phyloP scores from a whole-genome alignment of 2,797 vertebrate genomes.

The Oryzias dopingdopingensis region DNA sequence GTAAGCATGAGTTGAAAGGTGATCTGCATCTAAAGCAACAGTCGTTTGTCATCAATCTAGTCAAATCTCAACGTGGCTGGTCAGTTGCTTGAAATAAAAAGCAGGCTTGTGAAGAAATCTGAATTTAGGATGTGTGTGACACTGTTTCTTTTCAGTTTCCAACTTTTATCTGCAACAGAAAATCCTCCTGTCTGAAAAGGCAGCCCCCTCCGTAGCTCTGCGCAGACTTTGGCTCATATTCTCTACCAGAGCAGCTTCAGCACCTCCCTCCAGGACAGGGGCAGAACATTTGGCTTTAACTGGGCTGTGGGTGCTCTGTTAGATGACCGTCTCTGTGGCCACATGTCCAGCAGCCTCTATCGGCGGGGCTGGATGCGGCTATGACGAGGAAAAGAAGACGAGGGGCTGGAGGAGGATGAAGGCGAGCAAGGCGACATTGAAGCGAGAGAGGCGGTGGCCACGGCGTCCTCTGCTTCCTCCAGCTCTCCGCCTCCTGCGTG shows the following conservation, averaged over 20 bases:
- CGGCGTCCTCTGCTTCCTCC: constrained; percentile 88
- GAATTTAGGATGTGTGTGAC: neutral
- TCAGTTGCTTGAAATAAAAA: constrained; percentile 16
- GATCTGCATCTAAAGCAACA: constrained; percentile 4
- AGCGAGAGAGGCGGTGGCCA: constrained; percentile 77
- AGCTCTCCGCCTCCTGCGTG: constrained; percentile 87
- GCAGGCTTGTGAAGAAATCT: neutral
- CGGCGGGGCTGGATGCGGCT: constrained; percentile 70
- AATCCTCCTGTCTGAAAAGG: neutral
- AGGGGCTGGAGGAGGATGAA: constrained; percentile 58
- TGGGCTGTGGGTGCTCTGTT: constrained; percentile 5
- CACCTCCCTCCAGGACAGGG: constrained; percentile 15
- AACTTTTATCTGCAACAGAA: constrained; percentile 18
- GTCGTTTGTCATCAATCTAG: constrained; percentile 1
- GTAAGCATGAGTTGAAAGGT: neutral
- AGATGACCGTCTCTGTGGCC: constrained; percentile 15
- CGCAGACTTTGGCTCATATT: constrained; percentile 11
- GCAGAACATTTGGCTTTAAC: constrained; percentile 19
- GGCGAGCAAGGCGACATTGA: constrained; percentile 72
- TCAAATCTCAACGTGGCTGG: constrained; percentile 25
- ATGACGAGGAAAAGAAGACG: constrained; percentile 72
- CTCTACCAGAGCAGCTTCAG: constrained; percentile 16
- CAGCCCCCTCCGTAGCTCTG: neutral
- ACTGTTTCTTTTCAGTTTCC: constrained; percentile 15
- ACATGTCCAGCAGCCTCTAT: constrained; percentile 35